A percentile compares a stretch with the other conserved stretches of the same genome.
These are phyloP conservation scores for Collichthys lucidus DNA, from an alignment of 2,113 vertebrate genomes.

Conservation along the genomic window DNA sequence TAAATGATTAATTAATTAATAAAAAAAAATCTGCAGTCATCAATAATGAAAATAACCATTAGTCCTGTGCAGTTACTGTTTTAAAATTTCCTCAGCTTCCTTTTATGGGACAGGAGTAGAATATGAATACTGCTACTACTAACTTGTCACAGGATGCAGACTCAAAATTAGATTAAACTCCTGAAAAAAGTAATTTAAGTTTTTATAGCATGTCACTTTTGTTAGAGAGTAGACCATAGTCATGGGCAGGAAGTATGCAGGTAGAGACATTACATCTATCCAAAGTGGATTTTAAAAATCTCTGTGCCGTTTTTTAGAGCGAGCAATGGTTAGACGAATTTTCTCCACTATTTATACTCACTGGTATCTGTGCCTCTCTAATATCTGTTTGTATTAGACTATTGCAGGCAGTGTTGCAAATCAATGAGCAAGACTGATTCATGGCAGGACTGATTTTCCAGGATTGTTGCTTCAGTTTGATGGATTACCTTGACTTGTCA, in stretches of 20 bases:
- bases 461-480: slow-evolving; percentile 23
- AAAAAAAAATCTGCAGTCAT: background rate
- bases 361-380: background rate
- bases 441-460: background rate
- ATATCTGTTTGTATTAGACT: background rate
- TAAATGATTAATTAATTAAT: slow-evolving; percentile 8
- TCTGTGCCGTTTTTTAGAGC: background rate
- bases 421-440: slow-evolving; percentile 14
- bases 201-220: background rate
- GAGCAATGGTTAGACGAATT: background rate
- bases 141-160: background rate
- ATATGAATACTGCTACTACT: background rate
- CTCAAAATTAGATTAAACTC: background rate
- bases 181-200: too few relatives aligned
- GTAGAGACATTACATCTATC: background rate
- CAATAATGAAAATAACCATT: slow-evolving; percentile 4
- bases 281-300: background rate
- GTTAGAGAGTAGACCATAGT: background rate
- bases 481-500: slow-evolving; percentile 14
- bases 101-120: background rate
- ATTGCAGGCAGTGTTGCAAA: background rate
- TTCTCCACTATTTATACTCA: background rate
- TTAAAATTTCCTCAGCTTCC: background rate
- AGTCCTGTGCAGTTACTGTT: background rate
- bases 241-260: background rate